Evolutionary conservation across 2,113 vertebrate species (phyloP).

Genomic region (Lutjanus erythropterus): DNA sequence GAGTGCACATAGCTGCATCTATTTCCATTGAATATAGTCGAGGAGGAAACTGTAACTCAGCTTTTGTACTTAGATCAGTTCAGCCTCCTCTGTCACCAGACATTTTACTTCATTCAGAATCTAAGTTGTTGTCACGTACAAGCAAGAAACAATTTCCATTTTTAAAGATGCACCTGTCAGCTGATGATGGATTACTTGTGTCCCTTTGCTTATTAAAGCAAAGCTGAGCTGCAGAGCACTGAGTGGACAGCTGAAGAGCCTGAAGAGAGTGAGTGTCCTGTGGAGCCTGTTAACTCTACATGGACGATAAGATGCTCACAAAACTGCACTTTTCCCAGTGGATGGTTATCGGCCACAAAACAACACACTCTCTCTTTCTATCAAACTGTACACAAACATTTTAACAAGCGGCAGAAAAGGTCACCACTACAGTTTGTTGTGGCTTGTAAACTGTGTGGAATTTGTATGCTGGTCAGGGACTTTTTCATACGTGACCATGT

Average conservation of each 20-base stretch:
- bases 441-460: constrained; percentile 69
- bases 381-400: constrained; percentile 49
- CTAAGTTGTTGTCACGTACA: not conserved
- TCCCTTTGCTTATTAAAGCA: constrained; percentile 30
- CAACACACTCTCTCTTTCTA: constrained; percentile 5
- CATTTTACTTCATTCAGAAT: not conserved
- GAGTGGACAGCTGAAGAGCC: not conserved
- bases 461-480: constrained; percentile 61
- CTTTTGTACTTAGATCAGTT: constrained; percentile 15
- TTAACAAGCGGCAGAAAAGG: constrained; percentile 53
- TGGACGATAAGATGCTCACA: not conserved
- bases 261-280: not conserved
- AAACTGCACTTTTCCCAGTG: not conserved
- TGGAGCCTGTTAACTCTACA: not conserved
- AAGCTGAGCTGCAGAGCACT: constrained; percentile 21
- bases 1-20: constrained; percentile 62
- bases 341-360: constrained; percentile 5
- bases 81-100: constrained; percentile 2
- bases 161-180: not conserved
- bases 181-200: not conserved
- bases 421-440: constrained; percentile 43
- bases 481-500: constrained; percentile 89
- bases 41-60: constrained; percentile 21
- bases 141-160: not conserved
- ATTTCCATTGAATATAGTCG: constrained; percentile 35